A percentile compares a stretch with the other conserved stretches of the same genome.
phyloP scores from a whole-genome alignment of 1,140 invertebrate genomes.

The Philopotamus ludificatus region DNA sequence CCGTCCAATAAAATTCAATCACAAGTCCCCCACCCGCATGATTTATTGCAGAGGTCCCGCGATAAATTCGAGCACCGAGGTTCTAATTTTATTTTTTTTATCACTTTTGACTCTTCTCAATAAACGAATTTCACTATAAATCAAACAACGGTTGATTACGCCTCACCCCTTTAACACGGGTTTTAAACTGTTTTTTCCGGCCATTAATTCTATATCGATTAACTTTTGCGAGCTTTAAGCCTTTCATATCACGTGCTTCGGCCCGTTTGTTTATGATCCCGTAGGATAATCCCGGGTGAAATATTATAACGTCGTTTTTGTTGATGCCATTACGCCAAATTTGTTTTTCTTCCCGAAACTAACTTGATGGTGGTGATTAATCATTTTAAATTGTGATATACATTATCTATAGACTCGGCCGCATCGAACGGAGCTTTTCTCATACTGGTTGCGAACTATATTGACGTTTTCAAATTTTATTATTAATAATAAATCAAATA shows the following conservation, averaged over 20 bases:
- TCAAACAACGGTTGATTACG: slow-evolving; percentile 33
- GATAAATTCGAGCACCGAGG: no score
- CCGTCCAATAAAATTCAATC: no score
- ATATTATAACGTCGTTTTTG: neutral
- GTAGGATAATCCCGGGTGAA: neutral
- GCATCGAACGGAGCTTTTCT: no score
- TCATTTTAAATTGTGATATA: neutral
- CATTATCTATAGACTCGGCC: neutral
- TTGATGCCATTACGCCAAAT: neutral
- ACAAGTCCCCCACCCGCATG: no score
- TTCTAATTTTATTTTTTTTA: no score
- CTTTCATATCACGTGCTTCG: slow-evolving; percentile 15
- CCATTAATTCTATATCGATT: slow-evolving; percentile 37
- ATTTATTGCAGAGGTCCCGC: no score
- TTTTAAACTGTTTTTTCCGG: slow-evolving; percentile 37
- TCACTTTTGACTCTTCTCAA: neutral
- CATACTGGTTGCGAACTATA: no score
- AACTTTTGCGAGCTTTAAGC: slow-evolving; percentile 27
- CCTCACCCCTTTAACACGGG: slow-evolving; percentile 27
- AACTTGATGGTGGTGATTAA: neutral
- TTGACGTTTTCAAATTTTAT: no score
- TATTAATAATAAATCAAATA: no score
- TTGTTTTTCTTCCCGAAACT: neutral
- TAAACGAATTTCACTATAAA: slow-evolving; percentile 28
- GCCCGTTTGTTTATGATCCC: slow-evolving; percentile 2